phyloP scores from a whole-genome alignment of 1,140 invertebrate species.

The Megalopta genalis region DNA sequence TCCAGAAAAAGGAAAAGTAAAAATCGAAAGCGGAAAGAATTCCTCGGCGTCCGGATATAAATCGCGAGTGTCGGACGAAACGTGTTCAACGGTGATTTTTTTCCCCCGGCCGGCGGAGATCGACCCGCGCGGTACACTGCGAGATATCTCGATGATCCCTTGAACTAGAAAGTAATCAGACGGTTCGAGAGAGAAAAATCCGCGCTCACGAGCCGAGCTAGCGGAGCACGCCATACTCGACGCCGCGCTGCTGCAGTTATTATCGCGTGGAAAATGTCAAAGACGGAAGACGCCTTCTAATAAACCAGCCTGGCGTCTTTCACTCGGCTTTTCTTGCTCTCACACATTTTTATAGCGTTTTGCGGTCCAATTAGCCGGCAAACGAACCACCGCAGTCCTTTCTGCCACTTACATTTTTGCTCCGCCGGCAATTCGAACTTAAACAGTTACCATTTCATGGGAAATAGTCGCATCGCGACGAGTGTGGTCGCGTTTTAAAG shows the following conservation, averaged over 20 bases:
- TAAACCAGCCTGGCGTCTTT: neutral
- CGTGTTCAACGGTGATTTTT: neutral
- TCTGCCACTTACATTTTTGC: too few species aligned
- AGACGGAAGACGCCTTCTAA: constrained; percentile 5
- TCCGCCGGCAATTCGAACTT: too few species aligned
- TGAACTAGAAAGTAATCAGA: constrained; percentile 6
- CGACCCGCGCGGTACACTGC: neutral
- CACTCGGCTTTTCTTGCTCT: neutral
- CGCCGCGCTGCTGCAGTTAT: neutral
- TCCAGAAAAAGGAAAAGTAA: neutral
- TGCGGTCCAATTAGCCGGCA: neutral
- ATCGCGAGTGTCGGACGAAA: neutral
- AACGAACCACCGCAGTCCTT: too few species aligned
- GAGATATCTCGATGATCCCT: constrained; percentile 3
- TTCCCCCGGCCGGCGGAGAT: neutral
- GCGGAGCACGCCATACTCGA: neutral
- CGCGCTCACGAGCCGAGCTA: neutral
- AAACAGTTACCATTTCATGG: too few species aligned
- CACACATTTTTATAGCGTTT: neutral
- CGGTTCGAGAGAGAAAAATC: constrained; percentile 3
- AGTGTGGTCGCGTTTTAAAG: too few species aligned
- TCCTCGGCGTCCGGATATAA: neutral
- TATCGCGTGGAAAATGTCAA: constrained; percentile 2
- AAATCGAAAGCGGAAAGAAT: neutral
- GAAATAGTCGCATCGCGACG: too few species aligned